Base-by-base conservation (phyloP, 2,797 vertebrate species). In the Octomys mimax region DNA sequence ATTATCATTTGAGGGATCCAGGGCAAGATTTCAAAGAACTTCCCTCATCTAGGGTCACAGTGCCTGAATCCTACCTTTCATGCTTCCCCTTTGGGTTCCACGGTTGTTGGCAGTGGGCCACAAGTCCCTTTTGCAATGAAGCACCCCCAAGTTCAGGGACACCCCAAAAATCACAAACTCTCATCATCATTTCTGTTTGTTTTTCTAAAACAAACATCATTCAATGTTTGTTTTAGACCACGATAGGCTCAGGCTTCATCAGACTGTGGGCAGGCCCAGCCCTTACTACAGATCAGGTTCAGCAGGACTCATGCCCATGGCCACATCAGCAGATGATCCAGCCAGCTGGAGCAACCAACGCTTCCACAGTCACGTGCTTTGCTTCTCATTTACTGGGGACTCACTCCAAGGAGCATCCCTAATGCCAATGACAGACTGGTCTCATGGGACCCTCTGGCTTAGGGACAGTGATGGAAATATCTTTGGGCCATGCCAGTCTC, bases 141-240 rank as follows among this genome's bases (percentile, higher is more conserved):
- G 89, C n/a, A 0, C 68, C 31, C 64, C 66, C 39, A 0, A 28
- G 61, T 91, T 89, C 46, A 93, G 64, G 75, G 68, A 59, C 24
- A 28, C 7, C 33, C 73, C 92, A 61, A 77, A 90, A 90, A 92
- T 89, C 92, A 91, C 90, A 49, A 75, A 33, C 14, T 42, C 49
- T 95, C 92, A 78, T 87, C 88, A 82, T 89, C 68, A 9, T 84
- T 75, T 95, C 42, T 80, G 36, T 83, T n/a, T n/a, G n/a, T n/a
- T n/a, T n/a, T n/a, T n/a, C n/a, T n/a, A n/a, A n/a, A n/a, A n/a
- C n/a, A n/a, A n/a, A n/a, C n/a, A n/a, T n/a, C n/a, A n/a, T n/a
- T n/a, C 28, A 5, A 52, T 57, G 52, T 54, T 54, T 54, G 16
- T 57, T 57, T 57, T 57, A 57, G 5, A 16, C 16, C 54, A 19